These are phyloP conservation scores for Champsocephalus gunnari DNA, from an alignment of 2,797 vertebrate species.

Conservation along the genomic window DNA sequence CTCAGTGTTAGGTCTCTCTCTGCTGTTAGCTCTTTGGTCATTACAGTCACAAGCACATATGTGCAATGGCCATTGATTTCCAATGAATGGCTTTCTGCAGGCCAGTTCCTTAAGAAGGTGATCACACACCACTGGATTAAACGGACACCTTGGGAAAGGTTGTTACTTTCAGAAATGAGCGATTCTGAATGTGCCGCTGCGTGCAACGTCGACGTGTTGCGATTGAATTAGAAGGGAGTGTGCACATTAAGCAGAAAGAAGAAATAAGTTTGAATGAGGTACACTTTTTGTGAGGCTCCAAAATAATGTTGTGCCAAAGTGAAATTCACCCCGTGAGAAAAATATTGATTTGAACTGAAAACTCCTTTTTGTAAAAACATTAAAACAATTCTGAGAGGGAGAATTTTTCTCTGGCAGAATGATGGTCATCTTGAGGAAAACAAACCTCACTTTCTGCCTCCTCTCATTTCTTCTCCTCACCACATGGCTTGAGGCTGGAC, in stretches of 20 bases:
- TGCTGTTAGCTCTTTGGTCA: constrained; percentile 65
- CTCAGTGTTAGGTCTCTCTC: constrained; percentile 70
- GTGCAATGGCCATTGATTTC: constrained; percentile 82
- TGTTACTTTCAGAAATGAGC: constrained; percentile 38
- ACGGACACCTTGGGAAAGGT: constrained; percentile 41
- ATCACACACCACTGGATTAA: constrained; percentile 74
- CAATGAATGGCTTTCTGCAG: constrained; percentile 75
- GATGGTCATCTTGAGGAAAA: constrained; percentile 55
- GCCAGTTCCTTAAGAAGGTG: constrained; percentile 76
- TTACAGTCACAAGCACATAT: constrained; percentile 73
- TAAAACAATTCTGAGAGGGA: background rate
- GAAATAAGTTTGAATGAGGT: constrained; percentile 5
- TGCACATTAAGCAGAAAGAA: constrained; percentile 2
- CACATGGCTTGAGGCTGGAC: constrained; percentile 79
- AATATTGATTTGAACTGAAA: constrained; percentile 26
- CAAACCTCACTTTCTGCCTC: constrained; percentile 61
- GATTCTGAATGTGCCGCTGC: background rate
- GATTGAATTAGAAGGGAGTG: background rate
- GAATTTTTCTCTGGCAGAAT: constrained; percentile 21
- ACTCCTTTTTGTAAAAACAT: background rate
- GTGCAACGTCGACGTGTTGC: background rate
- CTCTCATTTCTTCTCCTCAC: constrained; percentile 66
- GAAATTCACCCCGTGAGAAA: background rate
- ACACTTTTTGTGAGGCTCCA: constrained; percentile 18
- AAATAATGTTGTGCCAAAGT: background rate